Evolutionary conservation across 2,888 invertebrate species (phyloP).

Genomic region (Endomychus coccineus): DNA sequence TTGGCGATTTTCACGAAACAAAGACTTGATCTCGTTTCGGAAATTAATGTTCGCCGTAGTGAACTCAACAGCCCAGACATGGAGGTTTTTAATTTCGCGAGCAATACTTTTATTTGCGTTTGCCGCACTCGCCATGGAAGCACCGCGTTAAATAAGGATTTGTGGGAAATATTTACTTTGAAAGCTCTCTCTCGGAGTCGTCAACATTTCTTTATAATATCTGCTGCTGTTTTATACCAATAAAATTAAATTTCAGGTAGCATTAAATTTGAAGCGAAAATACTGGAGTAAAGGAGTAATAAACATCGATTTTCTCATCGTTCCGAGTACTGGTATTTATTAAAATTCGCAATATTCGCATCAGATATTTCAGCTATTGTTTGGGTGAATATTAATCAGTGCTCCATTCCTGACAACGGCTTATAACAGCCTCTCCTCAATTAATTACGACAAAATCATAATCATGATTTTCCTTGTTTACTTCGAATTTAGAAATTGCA

Average conservation of each 20-base stretch:
- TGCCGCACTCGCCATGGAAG: conserved; percentile 6
- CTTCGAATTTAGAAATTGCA: no score
- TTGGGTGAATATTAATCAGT: no score
- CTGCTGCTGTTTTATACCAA: conserved; percentile 8
- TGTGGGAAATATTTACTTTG: conserved; percentile 11
- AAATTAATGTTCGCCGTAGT: conserved; percentile 32
- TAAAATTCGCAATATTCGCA: no score
- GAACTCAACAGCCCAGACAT: conserved; percentile 22
- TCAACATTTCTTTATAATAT: conserved; percentile 10
- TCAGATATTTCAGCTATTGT: no score
- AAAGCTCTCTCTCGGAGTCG: conserved; percentile 6
- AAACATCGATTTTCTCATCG: no score
- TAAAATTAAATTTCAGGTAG: conserved; percentile 8
- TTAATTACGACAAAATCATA: no score
- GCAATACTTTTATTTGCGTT: conserved; percentile 7
- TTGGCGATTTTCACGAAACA: conserved; percentile 38
- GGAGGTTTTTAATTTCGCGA: conserved; percentile 5
- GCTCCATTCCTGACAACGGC: no score
- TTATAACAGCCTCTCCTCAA: no score
- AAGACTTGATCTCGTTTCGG: conserved; percentile 33
- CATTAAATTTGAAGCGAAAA: conserved; percentile 11
- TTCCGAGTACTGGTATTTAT: no score
- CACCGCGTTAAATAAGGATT: conserved; percentile 11
- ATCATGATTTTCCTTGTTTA: no score
- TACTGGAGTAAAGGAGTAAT: no score